Base-by-base conservation (phyloP, 1,140 invertebrate genomes). In the Platyscapa corneri region DNA sequence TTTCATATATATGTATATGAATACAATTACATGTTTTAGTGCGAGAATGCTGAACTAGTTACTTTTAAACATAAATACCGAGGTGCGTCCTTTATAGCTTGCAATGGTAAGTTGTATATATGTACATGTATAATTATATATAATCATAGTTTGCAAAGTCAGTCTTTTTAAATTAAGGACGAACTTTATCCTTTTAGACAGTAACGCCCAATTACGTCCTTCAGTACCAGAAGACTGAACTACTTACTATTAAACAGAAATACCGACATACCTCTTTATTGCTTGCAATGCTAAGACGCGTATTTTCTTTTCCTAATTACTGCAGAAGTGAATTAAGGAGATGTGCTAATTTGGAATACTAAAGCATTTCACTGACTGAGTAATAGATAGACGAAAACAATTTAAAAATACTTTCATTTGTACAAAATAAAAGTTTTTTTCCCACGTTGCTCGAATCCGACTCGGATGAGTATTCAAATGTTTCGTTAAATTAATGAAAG, bases 171-270 rank as follows among this genome's bases (percentile, higher is more conserved):
- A 74, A 74, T 42, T 42, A 74, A 42, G 37, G 23, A 42, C 70
- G 70, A 70, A 74, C 70, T 74, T 42, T 74, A 74, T 74, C 70
- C 37, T 74, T 74, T 74, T 42, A 74, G 37, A 42, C 37, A n/a
- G 37, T 74, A 74, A 74, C 70, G 70, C 37, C 27, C 37, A 74
- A 74, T 74, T 74, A 74, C 37, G 70, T 32, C 20, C 37, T 74
- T 74, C 39, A 5, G 37, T 74, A 74, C 70, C 1, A 42, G 34
- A 20, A 70, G 32, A 74, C 23, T 14, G 37, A 74, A n/a, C 20
- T 74, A 74, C 39, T 74, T 74, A 74, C 70, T 74, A 74, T 72
- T 72, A 39, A 74, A 42, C 37, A n/a, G 23, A 42, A 74, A 74
- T 74, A 74, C 70, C 37, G 37, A 74, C 70, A 74, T 42, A 37